Evolutionary conservation across 2,888 invertebrate genomes (phyloP).

Genomic region (Anticlea derivata): DNA sequence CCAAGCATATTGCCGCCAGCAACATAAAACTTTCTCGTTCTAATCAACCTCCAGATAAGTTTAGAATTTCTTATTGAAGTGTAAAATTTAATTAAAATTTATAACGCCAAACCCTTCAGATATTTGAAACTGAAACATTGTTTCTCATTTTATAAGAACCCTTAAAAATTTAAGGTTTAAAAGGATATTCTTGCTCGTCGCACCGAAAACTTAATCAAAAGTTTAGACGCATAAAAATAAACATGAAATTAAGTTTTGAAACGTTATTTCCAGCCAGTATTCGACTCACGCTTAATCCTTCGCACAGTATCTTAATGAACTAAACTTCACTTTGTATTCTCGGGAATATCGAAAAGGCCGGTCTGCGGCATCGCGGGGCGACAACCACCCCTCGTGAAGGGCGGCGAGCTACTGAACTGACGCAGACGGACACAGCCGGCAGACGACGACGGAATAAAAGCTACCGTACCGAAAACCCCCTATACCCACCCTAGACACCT

Average conservation of each 20-base stretch:
- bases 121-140: constrained; percentile 10
- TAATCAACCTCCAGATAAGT: constrained; percentile 17
- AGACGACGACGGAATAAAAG: constrained; percentile 63
- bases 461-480: constrained; percentile 57
- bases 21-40: constrained; percentile 27
- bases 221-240: constrained; percentile 12
- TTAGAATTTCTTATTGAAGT: constrained; percentile 18
- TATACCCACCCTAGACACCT: constrained; percentile 58
- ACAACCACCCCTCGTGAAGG: constrained; percentile 67
- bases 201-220: constrained; percentile 29
- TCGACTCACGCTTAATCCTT: constrained; percentile 51
- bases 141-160: constrained; percentile 26
- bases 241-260: constrained; percentile 17
- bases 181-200: constrained; percentile 26
- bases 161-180: constrained; percentile 26
- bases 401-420: constrained; percentile 64
- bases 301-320: constrained; percentile 39
- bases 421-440: constrained; percentile 49
- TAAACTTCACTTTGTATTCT: constrained; percentile 61
- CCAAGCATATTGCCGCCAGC: constrained; percentile 21
- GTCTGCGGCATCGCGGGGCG: constrained; percentile 53
- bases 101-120: background rate
- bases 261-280: constrained; percentile 48
- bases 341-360: constrained; percentile 51
- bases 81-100: constrained; percentile 27